A percentile compares a stretch with the other conserved stretches of the same genome.
phyloP scores from a whole-genome alignment of 2,113 vertebrate genomes.

The Caranx ignobilis region DNA sequence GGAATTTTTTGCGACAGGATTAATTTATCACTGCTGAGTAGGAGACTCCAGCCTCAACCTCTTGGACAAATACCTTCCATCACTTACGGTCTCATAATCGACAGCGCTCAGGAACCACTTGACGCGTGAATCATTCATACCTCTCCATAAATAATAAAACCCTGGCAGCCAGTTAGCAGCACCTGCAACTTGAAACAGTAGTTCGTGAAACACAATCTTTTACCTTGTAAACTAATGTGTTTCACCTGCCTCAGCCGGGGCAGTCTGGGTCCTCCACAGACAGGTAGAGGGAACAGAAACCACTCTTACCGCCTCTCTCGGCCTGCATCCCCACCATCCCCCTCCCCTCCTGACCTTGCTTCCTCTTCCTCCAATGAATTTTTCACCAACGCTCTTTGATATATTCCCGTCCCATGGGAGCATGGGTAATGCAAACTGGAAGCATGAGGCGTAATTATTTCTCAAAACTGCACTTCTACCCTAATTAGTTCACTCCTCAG shows the following conservation, averaged over 20 bases:
- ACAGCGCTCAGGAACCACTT: constrained; percentile 58
- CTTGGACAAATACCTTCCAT: constrained; percentile 62
- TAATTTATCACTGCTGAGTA: constrained; percentile 43
- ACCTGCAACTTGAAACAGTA: constrained; percentile 79
- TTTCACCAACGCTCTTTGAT: constrained; percentile 76
- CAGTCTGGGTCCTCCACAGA: constrained; percentile 17
- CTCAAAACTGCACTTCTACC: constrained; percentile 76
- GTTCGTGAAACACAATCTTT: constrained; percentile 79
- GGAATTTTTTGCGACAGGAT: constrained; percentile 48
- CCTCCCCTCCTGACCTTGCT: constrained; percentile 56
- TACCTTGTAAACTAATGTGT: constrained; percentile 80
- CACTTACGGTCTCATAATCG: constrained; percentile 66
- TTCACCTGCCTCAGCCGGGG: constrained; percentile 74
- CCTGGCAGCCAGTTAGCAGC: constrained; percentile 69
- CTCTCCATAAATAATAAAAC: constrained; percentile 82
- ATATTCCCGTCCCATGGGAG: constrained; percentile 57
- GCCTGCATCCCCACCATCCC: neutral
- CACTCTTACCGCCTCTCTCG: constrained; percentile 22
- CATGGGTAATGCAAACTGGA: constrained; percentile 70
- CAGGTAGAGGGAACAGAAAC: constrained; percentile 41
- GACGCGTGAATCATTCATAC: constrained; percentile 82
- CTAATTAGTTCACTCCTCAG: constrained; percentile 82
- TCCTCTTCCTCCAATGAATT: constrained; percentile 63
- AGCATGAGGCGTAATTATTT: constrained; percentile 78
- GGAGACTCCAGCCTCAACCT: neutral